Percentiles rank a stretch among this genome's conserved stretches.
Evolutionary conservation across 2,113 vertebrate genomes (phyloP).

Genomic region (Microcebus lehilahytsara): DNA sequence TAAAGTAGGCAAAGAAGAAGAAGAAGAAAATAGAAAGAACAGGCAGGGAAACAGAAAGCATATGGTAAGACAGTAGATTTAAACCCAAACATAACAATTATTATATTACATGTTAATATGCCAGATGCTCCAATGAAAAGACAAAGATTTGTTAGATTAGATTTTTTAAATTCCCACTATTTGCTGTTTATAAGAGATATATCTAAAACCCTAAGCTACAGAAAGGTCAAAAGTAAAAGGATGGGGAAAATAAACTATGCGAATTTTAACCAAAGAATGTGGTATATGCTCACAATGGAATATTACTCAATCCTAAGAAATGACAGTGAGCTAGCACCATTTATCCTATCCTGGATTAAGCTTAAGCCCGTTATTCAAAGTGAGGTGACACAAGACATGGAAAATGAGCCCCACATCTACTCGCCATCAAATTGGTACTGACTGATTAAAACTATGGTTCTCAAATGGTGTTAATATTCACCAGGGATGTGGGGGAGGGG

Average conservation of each 20-base stretch:
- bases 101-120: constrained; percentile 41
- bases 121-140: constrained; percentile 49
- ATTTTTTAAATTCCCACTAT: neutral
- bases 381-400: too few species aligned
- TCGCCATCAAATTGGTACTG: too few species aligned
- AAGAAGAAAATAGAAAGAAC: neutral
- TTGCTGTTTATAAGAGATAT: constrained; percentile 19
- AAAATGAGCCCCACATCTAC: too few species aligned
- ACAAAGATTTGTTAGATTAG: constrained; percentile 27
- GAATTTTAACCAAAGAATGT: constrained; percentile 21
- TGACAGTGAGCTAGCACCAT: too few species aligned
- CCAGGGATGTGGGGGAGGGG: too few species aligned
- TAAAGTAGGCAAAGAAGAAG: neutral
- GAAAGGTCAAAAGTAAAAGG: neutral
- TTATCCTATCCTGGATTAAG: too few species aligned
- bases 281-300: too few species aligned
- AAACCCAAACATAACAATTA: neutral
- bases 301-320: too few species aligned
- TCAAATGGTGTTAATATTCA: too few species aligned
- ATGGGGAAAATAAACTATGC: neutral
- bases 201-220: constrained; percentile 22
- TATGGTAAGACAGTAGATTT: constrained; percentile 34
- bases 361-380: too few species aligned
- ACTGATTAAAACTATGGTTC: too few species aligned
- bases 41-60: constrained; percentile 24